Base-by-base conservation (phyloP, 2,797 vertebrate species). In the Passerculus sandwichensis region DNA sequence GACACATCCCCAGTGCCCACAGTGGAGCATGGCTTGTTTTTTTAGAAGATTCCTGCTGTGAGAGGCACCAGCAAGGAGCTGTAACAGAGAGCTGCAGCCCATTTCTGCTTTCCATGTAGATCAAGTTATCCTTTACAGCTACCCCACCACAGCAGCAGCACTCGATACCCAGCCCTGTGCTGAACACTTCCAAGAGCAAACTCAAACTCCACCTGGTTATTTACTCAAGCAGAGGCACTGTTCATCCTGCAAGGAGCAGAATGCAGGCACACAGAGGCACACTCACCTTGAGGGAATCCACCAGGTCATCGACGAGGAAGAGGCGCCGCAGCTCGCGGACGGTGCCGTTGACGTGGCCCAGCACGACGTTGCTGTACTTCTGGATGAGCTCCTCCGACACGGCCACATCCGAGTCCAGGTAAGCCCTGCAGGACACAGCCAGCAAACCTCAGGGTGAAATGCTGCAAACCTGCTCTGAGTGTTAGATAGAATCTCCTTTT, bases 261-360 rank as follows among this genome's bases (percentile, higher is more conserved):
- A 42, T 16, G 42, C 23, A 69, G 72, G 44, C 56, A 40, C 26
- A 15, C 16, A 38, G 40, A 44, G 65, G 59, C 26, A 44, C 30
- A 76, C 97, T 88, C 97, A 98, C 98, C 99, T 99, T 99, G 94
- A 99, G 98, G 88, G 99, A 99, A 97, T 99, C 99, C 42, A 99
- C 98, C 97, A 99, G 97, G 96, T 99, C 99, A 89, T 99, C 99
- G 1, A 99, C 99, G 93, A 99, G 98, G 97, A 99, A 99, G 77
- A 99, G 98, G 69, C 98, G 99, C 48, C 99, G 97, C 60, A 99
- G 96, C 89, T 99, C 99, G 27, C 96, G 96, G 42, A 99, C 96
- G 19, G 85, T 97, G 95, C 97, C 97, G 93, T 99, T 99, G 94
- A 99, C 62, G 30, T 98, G 98, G 59, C 98, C 97, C 85, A 99